Base-by-base conservation (phyloP, 2,888 invertebrate genomes). In the Zhuqinia jingwanae region DNA sequence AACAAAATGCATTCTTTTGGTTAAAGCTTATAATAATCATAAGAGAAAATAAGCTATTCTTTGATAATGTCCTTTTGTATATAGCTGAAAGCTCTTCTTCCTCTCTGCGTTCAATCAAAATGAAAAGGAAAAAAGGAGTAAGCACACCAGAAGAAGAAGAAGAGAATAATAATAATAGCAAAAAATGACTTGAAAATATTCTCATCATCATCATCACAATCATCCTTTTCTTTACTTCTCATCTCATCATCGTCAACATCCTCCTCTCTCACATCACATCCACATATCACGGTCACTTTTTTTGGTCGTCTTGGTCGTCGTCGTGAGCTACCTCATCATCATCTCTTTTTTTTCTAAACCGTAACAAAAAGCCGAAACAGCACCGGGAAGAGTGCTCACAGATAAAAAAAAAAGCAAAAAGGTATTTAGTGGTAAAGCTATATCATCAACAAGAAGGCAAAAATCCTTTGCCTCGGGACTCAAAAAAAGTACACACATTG, bases 391-490 rank as follows among this genome's bases (percentile, higher is more conserved):
- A 65, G 42, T 50, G 15, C 47, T 25, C 50, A 53, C 47, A 65
- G 45, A 80, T 70, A 68, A 85, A 70, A 53, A 79, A 83, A 56
- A n/a, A n/a, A n/a, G n/a, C n/a, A 11, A 47, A 53, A 87, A 76
- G 80, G 68, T 63, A 79, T 82, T 81, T 79, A 73, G 83, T 78
- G 79, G 83, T 47, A 83, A 75, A 75, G 79, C 79, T 63, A 56
- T 63, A 70, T 63, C 73, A 70, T 75, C 76, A 78, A 77, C 76
- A 82, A 82, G 50, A 78, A 53, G 78, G 22, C 50, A 70, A 83
- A 87, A 83, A 79, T 68, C 80, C 63, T 25, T 79, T 84, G 82
- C 79, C 85, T 82, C 75, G 58, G 85, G 77, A 77, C n/a, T n/a
- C 47, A 25, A 75, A 76, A 42, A 68, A 82, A 36, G 36, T 36